Evolutionary conservation across 1,140 invertebrate genomes (phyloP), one percentile per base, ranked within the genome.

Genomic region (Diorhabda sublineata): DNA sequence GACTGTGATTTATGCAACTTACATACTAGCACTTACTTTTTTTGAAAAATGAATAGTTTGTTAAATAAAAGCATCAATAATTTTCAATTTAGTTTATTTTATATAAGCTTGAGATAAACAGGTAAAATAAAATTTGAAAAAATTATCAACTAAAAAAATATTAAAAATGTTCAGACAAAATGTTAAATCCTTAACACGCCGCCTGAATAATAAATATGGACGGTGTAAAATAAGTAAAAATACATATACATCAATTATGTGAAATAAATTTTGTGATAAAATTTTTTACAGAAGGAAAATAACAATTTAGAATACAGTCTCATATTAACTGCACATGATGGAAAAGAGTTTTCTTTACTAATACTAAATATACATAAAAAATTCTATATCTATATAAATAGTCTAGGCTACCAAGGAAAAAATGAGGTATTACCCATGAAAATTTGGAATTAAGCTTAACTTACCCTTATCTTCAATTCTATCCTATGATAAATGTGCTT

Each of bases 191-290:
- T 26, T 62, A 45, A 44, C 3, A 62, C 11, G 3, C 11, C 61
- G 42, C 61, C 61, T 62, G 61, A 62, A 62, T 43, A 62, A 42
- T 26, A 26, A 62, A 62, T 11, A 62, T 62, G 61, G 61, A 62
- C 61, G 61, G 61, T 45, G 43, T 44, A 11, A 42, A 42, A 42
- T 62, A 62, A 62, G 47, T 52, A 52, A 8, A 52, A 52, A 52
- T 52, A 52, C 47, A 52, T 8, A n/a, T 52, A n/a, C 3, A 52
- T 52, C 47, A 26, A 26, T 26, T 26, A 26, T 26, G 26, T 26
- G 26, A 26, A 26, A 26, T 26, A 26, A 26, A 26, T 26, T 26
- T 26, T 26, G 26, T 0, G 26, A 26, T 26, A 26, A 26, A 26
- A 26, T 26, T 26, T 26, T 26, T 26, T 26, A 26, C 26, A 26